Percentiles rank a stretch among this genome's conserved stretches.
Conservation (phyloP, 2,797 vertebrate species). For the Momotus momota region DNA sequence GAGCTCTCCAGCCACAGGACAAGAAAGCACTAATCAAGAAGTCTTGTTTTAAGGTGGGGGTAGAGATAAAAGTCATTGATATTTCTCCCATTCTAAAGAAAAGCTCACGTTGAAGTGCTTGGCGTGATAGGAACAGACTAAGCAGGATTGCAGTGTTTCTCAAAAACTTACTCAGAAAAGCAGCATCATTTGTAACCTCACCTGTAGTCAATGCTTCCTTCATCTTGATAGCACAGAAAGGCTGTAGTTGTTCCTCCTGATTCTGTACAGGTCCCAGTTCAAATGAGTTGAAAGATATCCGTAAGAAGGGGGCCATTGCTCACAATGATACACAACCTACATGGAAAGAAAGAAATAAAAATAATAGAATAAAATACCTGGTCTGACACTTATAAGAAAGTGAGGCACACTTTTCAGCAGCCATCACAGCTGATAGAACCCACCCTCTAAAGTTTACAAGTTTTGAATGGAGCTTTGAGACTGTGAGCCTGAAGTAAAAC, state of each 20-base stretch:
- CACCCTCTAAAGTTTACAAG: neutral
- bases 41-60: neutral
- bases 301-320: conserved; percentile 94
- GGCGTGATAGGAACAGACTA: neutral
- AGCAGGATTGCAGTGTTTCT: neutral
- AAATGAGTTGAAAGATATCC: conserved; percentile 90
- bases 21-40: neutral
- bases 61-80: neutral
- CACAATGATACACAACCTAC: conserved; percentile 12
- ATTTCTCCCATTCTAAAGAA: neutral
- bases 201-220: conserved; percentile 96
- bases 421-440: neutral
- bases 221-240: conserved; percentile 94
- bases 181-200: conserved; percentile 50
- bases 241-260: conserved; percentile 73
- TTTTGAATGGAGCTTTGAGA: neutral
- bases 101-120: neutral
- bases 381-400: neutral
- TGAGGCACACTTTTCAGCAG: neutral
- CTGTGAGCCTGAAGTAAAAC: neutral
- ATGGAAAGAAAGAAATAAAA: neutral
- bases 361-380: neutral
- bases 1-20: neutral
- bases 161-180: neutral
- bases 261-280: conserved; percentile 84